A percentile compares a stretch with the other conserved stretches of the same genome.
These are phyloP conservation scores for Thripadectes ignobilis DNA, from an alignment of 2,797 vertebrate species.

Conservation along the genomic window DNA sequence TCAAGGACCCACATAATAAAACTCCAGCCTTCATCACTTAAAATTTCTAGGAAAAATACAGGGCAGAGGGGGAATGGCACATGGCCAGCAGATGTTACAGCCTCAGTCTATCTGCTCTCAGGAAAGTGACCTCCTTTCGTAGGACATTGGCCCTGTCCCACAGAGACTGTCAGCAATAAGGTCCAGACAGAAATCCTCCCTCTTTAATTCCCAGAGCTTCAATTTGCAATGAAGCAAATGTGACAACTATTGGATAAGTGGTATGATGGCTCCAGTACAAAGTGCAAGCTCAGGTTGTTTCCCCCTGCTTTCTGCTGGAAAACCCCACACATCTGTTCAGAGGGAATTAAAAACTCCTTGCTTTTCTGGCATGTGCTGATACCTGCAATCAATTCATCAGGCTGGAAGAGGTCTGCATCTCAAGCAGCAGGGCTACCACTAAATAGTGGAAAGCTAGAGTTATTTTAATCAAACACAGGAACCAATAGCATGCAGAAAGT, in stretches of 20 bases:
- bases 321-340: background rate
- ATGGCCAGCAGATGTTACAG: background rate
- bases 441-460: background rate
- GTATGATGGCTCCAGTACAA: background rate
- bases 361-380: background rate
- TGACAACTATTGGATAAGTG: background rate
- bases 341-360: background rate
- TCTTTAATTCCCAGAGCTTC: constrained; percentile 33
- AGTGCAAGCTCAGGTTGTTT: background rate
- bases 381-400: background rate
- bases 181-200: constrained; percentile 41
- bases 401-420: background rate
- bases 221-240: constrained; percentile 14
- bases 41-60: background rate
- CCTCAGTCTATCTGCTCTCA: constrained; percentile 19
- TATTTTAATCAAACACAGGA: background rate
- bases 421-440: background rate
- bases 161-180: constrained; percentile 24
- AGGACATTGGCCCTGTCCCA: background rate
- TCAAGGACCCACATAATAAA: background rate
- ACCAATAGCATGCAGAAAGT: background rate
- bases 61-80: constrained; percentile 1
- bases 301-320: background rate
- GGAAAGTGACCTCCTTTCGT: constrained; percentile 19
- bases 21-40: background rate